Evolutionary conservation across 2,113 vertebrate genomes (phyloP), one percentile per base, ranked within the genome.

Genomic region (Arothron firmamentum): DNA sequence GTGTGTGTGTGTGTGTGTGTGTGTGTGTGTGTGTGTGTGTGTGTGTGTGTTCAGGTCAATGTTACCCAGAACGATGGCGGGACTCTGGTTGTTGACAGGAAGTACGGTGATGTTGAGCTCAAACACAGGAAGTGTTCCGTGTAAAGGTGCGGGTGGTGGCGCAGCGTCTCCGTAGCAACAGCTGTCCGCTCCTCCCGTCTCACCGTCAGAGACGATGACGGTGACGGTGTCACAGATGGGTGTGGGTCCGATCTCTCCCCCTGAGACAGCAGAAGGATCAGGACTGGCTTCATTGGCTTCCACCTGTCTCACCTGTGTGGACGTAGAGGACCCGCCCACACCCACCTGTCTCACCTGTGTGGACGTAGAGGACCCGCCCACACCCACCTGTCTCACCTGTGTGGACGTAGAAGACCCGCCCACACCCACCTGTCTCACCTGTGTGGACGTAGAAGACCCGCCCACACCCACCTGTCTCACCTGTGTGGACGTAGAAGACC

Each of bases 51-150:
- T 62, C 59, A 21, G 54, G 50, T 23, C 19, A 2, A 5, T 4
- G 2, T 69, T 85, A 90, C 82, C 70, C 51, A 76, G 41, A 0
- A 72, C 72, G 62, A 88, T 47, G 3, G 62, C 6, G 19, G 91
- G 88, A 45, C 78, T 58, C 42, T 83, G 67, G 72, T 91, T 91
- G 85, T 91, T 89, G 56, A 86, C 62, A 11, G 91, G 90, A 50
- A 89, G 74, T 5, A 91, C 28, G 6, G 88, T 90, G 86, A 89
- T 42, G 41, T 90, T 92, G n/a, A 88, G 82, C 72, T 91, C 89
- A 28, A 88, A 91, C 42, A 91, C 79, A 52, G 88, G 90, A 72
- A 92, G 90, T 20, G 65, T 81, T 31, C 84, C 65, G 5, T 89
- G 88, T 51, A 87, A 62, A 8, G 80, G 83, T 2, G 88, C 82